phyloP scores from a whole-genome alignment of 2,113 vertebrate species.

The Turnix velox region DNA sequence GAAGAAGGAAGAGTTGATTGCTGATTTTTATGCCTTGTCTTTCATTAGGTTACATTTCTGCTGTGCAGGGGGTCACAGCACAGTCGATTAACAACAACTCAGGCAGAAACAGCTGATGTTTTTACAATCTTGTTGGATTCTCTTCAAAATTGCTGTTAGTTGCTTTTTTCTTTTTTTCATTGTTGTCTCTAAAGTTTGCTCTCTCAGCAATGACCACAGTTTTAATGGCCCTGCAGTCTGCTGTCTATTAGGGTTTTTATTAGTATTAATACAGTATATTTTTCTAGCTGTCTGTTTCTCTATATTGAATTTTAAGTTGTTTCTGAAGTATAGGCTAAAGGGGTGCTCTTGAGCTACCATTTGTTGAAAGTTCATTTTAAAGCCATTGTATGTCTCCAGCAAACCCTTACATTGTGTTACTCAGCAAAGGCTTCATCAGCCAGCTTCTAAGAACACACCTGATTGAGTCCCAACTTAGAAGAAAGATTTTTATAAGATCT shows the following conservation, averaged over 20 bases:
- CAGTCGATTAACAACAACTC: background rate
- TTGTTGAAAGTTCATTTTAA: background rate
- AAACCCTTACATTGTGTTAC: background rate
- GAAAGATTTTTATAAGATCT: background rate
- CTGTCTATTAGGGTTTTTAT: background rate
- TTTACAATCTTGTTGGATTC: background rate
- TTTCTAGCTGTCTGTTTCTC: constrained; percentile 14
- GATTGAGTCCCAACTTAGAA: background rate
- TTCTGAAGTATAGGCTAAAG: background rate
- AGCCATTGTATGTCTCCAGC: background rate
- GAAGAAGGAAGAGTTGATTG: background rate
- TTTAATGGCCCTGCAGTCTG: background rate
- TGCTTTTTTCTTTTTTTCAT: background rate
- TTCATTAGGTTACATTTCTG: background rate
- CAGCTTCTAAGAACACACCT: background rate
- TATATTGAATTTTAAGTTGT: background rate
- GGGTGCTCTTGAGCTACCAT: background rate
- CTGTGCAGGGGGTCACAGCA: background rate
- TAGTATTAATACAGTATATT: constrained; percentile 24
- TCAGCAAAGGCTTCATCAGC: background rate
- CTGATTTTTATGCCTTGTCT: constrained; percentile 8
- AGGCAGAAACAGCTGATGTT: background rate
- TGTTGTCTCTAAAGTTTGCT: constrained; percentile 15
- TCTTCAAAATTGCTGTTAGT: background rate
- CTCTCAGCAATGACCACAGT: background rate